A percentile compares a stretch with the other conserved stretches of the same genome.
These are phyloP conservation scores for Venusia cambrica DNA, from an alignment of 2,888 invertebrate species.

Conservation along the genomic window DNA sequence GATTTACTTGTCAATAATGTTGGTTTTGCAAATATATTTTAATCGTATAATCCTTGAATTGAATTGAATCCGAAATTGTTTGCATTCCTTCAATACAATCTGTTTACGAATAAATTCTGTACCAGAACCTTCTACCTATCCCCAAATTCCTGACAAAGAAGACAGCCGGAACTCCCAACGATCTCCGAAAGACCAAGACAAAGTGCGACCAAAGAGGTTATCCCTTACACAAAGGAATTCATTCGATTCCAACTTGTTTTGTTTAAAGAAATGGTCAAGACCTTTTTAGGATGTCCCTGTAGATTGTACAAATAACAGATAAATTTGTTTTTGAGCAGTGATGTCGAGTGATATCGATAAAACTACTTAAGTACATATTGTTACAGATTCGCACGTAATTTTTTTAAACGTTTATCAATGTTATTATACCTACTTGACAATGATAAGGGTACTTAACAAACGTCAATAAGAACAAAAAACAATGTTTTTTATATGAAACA, in stretches of 20 bases:
- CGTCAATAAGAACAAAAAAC: too few species aligned
- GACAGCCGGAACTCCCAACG: constrained; percentile 11
- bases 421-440: too few species aligned
- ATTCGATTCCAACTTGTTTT: constrained; percentile 31
- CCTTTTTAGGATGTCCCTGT: constrained; percentile 32
- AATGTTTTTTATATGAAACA: too few species aligned
- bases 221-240: constrained; percentile 25
- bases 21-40: too few species aligned
- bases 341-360: constrained; percentile 8
- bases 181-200: constrained; percentile 20
- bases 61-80: too few species aligned
- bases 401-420: too few species aligned
- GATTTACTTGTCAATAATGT: too few species aligned
- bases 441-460: too few species aligned
- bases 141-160: constrained; percentile 15
- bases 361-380: background rate
- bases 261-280: constrained; percentile 33
- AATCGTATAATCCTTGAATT: too few species aligned
- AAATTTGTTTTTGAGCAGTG: constrained; percentile 32
- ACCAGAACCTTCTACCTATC: constrained; percentile 2
- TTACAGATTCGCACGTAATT: too few species aligned
- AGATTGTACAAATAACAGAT: constrained; percentile 34
- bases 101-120: constrained; percentile 7
- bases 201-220: constrained; percentile 24
- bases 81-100: too few species aligned